Percentiles rank a stretch among this genome's conserved stretches.
phyloP scores from a whole-genome alignment of 2,113 vertebrate species.

The Elachura formosa region DNA sequence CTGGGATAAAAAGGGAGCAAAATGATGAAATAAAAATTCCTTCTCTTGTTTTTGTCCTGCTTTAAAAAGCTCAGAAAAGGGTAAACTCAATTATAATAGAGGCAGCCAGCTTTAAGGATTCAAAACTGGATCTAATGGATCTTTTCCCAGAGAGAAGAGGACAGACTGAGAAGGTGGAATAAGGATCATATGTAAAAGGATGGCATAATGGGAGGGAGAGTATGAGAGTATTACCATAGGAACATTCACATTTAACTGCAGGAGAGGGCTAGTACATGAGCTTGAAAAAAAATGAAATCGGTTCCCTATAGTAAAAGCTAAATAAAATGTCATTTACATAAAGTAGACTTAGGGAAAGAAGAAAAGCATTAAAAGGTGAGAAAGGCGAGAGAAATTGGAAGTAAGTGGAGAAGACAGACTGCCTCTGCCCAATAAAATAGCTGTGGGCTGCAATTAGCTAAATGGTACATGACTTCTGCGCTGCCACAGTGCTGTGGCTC shows the following conservation, averaged over 20 bases:
- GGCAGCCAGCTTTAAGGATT: not conserved
- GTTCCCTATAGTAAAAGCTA: not conserved
- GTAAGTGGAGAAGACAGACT: not conserved
- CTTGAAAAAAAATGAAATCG: not conserved
- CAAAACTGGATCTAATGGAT: not conserved
- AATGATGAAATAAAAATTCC: not conserved
- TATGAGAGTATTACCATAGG: not conserved
- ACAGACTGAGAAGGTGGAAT: not conserved
- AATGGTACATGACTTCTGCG: not conserved
- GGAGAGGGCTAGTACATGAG: not conserved
- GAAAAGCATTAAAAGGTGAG: not conserved
- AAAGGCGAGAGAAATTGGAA: not conserved
- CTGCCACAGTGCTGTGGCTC: not conserved
- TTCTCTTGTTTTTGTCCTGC: not conserved
- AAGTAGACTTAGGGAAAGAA: not conserved
- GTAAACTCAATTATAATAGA: not conserved
- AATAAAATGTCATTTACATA: not conserved
- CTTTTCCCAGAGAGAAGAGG: not conserved
- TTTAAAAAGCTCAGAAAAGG: not conserved
- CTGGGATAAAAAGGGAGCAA: not conserved
- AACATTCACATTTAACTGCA: not conserved
- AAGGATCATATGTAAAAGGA: not conserved
- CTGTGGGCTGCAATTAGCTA: conserved; percentile 8
- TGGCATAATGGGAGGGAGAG: not conserved
- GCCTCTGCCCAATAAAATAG: not conserved